Base-by-base conservation (phyloP, 2,113 vertebrate species). In the Psittacula cyanocephala region DNA sequence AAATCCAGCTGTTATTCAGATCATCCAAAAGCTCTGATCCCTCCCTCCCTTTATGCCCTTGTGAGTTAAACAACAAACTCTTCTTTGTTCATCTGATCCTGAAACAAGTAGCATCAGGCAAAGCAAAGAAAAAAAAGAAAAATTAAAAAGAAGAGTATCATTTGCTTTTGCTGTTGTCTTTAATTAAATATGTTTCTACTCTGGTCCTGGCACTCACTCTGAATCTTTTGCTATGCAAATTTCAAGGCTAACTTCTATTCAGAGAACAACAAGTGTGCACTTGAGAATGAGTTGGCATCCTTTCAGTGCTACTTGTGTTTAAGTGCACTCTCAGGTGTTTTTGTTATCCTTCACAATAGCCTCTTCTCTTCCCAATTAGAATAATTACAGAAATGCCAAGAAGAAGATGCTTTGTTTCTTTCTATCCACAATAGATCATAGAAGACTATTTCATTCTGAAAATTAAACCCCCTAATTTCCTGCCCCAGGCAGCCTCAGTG, bases 111-210 rank as follows among this genome's bases (percentile, higher is more conserved):
- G 86, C 79, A 98, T 97, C 96, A 97, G 96, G 95, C 44, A 84
- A 79, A 50, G 28, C 7, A 89, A 50, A 52, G 8, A 15, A 49
- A 31, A 37, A 4, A 47, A 27, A 49, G 4, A 71, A 78, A 15
- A 59, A 24, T 24, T 23, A 2, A 31, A 47, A 35, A 60, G 17
- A 91, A 88, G 39, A 96, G 82, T 95, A 96, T 96, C 31, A 93
- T 97, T 97, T 96, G 97, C 93, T 91, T 98, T 98, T 97, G 91
- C 93, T 96, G 91, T 96, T 97, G 90, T 86, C 95, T 97, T 97
- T 98, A 98, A 98, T 98, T 98, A 97, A 97, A 97, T 93, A 95
- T 85, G 97, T 98, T 97, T 97, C 93, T 88, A 95, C 91, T 92
- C 96, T 88, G 75, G 91, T 92, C 81, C 75, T 93, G 93, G 93